A percentile compares a stretch with the other conserved stretches of the same genome.
Evolutionary conservation across 2,888 invertebrate genomes (phyloP).

Genomic region (Drosophila emarginata): DNA sequence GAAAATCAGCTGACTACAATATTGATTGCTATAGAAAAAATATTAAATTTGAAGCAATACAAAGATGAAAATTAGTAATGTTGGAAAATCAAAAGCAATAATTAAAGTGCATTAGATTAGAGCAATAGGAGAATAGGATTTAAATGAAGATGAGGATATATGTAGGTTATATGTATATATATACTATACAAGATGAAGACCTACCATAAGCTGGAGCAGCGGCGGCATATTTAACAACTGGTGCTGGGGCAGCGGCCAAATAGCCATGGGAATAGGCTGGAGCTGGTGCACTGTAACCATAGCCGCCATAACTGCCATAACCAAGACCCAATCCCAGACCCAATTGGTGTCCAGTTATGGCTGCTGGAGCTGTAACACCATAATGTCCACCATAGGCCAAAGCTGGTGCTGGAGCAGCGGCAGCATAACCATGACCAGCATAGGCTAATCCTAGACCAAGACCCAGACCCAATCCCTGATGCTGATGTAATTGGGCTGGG

Average conservation of each 20-base stretch:
- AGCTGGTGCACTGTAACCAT: slow-evolving; percentile 52
- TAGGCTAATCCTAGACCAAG: slow-evolving; percentile 28
- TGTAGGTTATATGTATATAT: too few relatives aligned
- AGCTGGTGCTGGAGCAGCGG: slow-evolving; percentile 36
- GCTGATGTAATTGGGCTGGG: slow-evolving; percentile 63
- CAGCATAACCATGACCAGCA: slow-evolving; percentile 56
- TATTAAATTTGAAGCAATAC: slow-evolving; percentile 5
- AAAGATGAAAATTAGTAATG: slow-evolving; percentile 42
- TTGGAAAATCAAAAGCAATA: not conserved
- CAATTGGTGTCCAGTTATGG: slow-evolving; percentile 33
- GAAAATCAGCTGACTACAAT: not conserved
- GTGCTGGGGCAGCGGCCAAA: slow-evolving; percentile 63
- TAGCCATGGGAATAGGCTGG: slow-evolving; percentile 63
- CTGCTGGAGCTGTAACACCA: slow-evolving; percentile 52
- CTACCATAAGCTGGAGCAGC: slow-evolving; percentile 79
- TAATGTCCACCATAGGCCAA: slow-evolving; percentile 50
- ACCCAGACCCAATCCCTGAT: slow-evolving; percentile 12
- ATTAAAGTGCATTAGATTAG: not conserved
- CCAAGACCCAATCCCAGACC: slow-evolving; percentile 26
- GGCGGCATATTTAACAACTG: slow-evolving; percentile 71
- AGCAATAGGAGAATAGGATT: not conserved
- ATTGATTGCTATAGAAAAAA: not conserved
- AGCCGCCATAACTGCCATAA: slow-evolving; percentile 51
- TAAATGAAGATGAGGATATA: too few relatives aligned
- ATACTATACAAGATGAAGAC: slow-evolving; percentile 31